Conservation (phyloP, 2,113 vertebrate species). For the Rhadina sibilatrix region DNA sequence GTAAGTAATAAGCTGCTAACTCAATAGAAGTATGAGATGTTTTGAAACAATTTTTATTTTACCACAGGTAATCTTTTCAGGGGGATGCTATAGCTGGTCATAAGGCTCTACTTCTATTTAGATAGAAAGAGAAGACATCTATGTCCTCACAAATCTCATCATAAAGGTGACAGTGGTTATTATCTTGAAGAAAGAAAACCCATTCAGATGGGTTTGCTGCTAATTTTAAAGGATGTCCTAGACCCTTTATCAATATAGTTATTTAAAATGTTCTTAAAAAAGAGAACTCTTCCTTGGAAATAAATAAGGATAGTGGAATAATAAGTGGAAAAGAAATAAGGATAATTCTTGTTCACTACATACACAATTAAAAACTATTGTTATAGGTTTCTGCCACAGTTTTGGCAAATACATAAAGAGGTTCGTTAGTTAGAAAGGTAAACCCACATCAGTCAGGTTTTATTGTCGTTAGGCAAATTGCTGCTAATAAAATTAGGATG, state of each 20-base stretch:
- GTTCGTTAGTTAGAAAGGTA: background rate
- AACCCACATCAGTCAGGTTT: background rate
- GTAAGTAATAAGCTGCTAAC: background rate
- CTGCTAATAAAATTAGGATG: background rate
- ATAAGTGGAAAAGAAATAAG: background rate
- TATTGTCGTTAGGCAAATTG: background rate
- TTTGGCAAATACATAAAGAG: background rate
- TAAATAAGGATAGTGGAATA: background rate
- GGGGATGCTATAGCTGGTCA: background rate
- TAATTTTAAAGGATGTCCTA: background rate
- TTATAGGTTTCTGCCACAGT: background rate
- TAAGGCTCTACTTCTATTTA: background rate
- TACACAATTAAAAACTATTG: background rate
- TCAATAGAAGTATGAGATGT: background rate
- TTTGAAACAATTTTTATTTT: background rate
- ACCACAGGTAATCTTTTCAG: background rate
- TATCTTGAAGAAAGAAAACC: background rate
- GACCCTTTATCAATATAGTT: background rate
- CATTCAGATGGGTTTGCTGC: background rate
- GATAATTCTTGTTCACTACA: background rate
- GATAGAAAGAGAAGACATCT: background rate
- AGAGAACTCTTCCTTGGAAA: fast-evolving
- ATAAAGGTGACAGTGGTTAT: background rate
- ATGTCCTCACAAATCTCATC: background rate
- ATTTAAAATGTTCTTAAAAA: background rate